A percentile compares a stretch with the other conserved stretches of the same genome.
Conservation (phyloP, 2,888 invertebrate genomes). For the Folsomia manolachei region DNA sequence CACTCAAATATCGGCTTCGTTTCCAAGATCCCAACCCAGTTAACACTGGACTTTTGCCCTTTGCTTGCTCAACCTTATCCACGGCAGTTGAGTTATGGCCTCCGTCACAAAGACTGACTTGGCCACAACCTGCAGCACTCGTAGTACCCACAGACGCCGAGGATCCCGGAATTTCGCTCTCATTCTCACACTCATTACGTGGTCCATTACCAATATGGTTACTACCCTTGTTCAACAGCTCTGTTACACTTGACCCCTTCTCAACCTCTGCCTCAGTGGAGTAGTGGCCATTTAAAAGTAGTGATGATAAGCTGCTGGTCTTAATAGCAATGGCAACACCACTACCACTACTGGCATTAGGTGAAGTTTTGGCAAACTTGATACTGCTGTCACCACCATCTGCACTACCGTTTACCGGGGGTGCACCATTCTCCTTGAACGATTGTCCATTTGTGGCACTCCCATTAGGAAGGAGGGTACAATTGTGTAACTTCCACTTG, state of each 20-base stretch:
- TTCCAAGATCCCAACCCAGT: conserved; percentile 48
- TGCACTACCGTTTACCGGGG: neutral
- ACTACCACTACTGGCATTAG: neutral
- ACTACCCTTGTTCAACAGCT: neutral
- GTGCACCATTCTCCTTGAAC: neutral
- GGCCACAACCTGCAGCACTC: conserved; percentile 12
- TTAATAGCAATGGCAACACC: neutral
- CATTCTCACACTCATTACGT: conserved; percentile 9
- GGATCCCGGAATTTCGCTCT: conserved; percentile 51
- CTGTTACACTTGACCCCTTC: neutral
- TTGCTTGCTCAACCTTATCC: conserved; percentile 3
- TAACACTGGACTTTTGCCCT: conserved; percentile 36
- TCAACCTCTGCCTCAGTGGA: neutral
- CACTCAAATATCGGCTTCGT: conserved; percentile 70
- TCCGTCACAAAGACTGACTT: neutral
- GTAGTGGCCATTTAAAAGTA: neutral
- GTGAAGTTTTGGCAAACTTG: neutral
- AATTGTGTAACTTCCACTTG: neutral
- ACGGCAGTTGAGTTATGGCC: neutral
- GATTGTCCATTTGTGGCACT: neutral
- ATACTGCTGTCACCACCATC: neutral
- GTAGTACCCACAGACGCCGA: conserved; percentile 5
- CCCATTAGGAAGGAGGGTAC: neutral
- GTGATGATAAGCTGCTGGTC: neutral
- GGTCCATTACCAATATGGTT: neutral